These are phyloP conservation scores for Melanotaenia pygmaea DNA, from an alignment of 2,797 vertebrate genomes.

Conservation along the genomic window DNA sequence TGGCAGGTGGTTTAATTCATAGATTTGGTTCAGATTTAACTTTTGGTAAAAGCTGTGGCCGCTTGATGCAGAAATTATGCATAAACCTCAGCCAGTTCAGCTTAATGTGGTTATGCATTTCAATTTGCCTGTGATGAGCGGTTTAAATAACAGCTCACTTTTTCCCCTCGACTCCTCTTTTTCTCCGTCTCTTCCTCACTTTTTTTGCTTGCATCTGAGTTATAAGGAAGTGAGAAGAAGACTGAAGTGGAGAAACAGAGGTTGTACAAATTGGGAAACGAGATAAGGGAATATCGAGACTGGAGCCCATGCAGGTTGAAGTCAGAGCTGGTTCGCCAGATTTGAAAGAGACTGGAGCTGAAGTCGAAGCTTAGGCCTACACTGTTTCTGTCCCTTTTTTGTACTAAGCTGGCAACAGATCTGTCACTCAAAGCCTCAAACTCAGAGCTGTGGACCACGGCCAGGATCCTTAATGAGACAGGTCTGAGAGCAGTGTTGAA, in stretches of 20 bases:
- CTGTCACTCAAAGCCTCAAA: conserved; percentile 70
- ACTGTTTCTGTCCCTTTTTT: conserved; percentile 52
- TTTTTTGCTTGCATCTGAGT: neutral
- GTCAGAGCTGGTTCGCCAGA: conserved; percentile 5
- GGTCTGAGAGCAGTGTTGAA: conserved; percentile 74
- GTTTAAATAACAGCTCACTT: too few species aligned
- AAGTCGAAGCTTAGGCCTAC: conserved; percentile 32
- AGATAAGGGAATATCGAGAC: neutral
- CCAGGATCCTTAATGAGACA: conserved; percentile 80
- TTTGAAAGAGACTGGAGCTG: conserved; percentile 25
- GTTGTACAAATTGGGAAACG: conserved; percentile 9
- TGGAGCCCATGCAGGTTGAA: conserved; percentile 13
- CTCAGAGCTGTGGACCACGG: conserved; percentile 59
- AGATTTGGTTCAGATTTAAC: too few species aligned
- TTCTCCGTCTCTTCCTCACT: neutral
- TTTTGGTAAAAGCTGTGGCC: too few species aligned
- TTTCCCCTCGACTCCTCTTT: neutral
- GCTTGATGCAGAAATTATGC: too few species aligned
- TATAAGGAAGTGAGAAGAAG: neutral
- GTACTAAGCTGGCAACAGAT: conserved; percentile 69
- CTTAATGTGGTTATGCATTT: too few species aligned
- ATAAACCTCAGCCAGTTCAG: too few species aligned
- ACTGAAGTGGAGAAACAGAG: neutral
- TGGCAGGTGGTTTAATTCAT: too few species aligned
- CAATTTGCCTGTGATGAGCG: too few species aligned